Percentiles rank a stretch among this genome's conserved stretches.
Evolutionary conservation across 2,888 invertebrate genomes (phyloP).

Genomic region (Fragum whitleyi): DNA sequence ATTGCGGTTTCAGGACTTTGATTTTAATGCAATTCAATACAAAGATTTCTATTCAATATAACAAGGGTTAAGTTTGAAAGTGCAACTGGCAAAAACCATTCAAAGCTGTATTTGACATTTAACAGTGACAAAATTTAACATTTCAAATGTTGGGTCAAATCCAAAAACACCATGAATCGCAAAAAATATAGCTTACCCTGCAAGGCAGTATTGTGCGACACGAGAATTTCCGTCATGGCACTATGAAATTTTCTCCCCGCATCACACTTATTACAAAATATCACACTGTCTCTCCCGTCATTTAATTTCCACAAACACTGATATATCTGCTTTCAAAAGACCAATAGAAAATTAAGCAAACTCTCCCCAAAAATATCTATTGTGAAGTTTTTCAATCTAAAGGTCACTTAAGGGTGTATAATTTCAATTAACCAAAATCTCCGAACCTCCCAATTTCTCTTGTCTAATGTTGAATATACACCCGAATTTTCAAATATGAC

Average conservation of each 20-base stretch:
- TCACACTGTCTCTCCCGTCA: conserved; percentile 1
- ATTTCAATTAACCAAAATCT: conserved; percentile 68
- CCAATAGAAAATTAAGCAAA: conserved; percentile 75
- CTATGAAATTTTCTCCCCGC: conserved; percentile 3
- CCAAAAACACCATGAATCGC: not conserved
- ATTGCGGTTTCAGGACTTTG: too few relatives aligned
- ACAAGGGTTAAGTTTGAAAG: too few relatives aligned
- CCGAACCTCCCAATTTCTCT: conserved; percentile 47
- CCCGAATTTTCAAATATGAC: conserved; percentile 53
- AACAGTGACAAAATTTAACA: not conserved
- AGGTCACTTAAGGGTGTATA: conserved; percentile 72
- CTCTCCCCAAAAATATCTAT: conserved; percentile 71
- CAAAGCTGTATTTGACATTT: not conserved
- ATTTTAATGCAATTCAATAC: too few relatives aligned
- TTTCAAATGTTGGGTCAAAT: not conserved
- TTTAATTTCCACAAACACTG: conserved; percentile 32
- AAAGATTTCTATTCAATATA: too few relatives aligned
- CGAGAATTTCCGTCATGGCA: conserved; percentile 28
- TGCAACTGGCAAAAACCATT: not conserved
- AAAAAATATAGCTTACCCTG: conserved; percentile 32
- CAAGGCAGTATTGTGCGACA: conserved; percentile 26
- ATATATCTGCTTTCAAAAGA: conserved; percentile 73
- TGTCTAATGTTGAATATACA: conserved; percentile 71
- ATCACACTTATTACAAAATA: conserved; percentile 34
- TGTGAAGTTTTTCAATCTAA: conserved; percentile 65